phyloP scores from a whole-genome alignment of 2,113 vertebrate genomes.

The Hippocampus barbouri region DNA sequence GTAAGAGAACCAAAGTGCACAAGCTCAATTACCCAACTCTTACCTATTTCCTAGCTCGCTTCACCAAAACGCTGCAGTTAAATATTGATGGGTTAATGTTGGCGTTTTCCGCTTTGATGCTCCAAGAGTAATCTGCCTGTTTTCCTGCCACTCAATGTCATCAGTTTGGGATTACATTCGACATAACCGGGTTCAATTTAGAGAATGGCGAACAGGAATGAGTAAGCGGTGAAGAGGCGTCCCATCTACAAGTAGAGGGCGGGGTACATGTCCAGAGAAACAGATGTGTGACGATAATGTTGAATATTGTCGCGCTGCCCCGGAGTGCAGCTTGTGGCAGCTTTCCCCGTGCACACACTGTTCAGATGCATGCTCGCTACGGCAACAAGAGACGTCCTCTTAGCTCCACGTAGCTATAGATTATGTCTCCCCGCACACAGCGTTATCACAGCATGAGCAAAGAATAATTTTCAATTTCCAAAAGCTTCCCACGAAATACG shows the following conservation, averaged over 20 bases:
- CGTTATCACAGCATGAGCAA: neutral
- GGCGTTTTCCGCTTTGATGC: neutral
- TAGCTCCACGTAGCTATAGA: neutral
- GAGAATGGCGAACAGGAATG: neutral
- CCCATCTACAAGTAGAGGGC: neutral
- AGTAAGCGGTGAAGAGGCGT: neutral
- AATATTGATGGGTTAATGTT: constrained; percentile 43
- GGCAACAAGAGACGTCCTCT: neutral
- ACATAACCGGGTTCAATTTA: neutral
- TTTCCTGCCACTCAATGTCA: neutral
- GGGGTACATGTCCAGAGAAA: neutral
- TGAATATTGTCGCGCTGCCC: neutral
- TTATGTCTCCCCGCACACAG: neutral
- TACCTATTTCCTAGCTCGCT: constrained; percentile 10
- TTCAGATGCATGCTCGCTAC: neutral
- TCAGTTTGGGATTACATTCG: no score
- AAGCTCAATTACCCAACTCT: constrained; percentile 12
- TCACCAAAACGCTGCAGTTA: constrained; percentile 36
- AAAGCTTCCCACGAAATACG: neutral
- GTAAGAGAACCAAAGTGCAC: constrained; percentile 22
- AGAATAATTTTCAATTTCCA: neutral
- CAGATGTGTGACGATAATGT: neutral
- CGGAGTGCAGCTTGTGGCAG: neutral
- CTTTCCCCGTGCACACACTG: neutral
- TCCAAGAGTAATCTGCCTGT: neutral